A percentile compares a stretch with the other conserved stretches of the same genome.
Evolutionary conservation across 92 coral and sea anemone species (phyloP).

Genomic region (Paramuricea clavata): DNA sequence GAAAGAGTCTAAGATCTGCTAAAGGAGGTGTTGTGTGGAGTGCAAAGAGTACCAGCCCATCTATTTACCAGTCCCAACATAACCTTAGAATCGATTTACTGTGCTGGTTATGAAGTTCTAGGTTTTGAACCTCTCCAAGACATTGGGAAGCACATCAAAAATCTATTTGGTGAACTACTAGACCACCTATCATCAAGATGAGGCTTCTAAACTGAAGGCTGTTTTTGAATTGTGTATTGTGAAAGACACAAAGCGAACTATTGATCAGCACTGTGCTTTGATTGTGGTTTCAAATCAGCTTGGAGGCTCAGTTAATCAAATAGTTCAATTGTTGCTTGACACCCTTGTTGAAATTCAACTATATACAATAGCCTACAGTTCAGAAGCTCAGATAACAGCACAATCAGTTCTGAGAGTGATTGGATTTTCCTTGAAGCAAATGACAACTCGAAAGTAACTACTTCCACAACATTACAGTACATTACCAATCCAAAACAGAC

Average conservation of each 20-base stretch:
- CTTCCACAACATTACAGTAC: constrained; percentile 50
- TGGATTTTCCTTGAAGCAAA: constrained; percentile 37
- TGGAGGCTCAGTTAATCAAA: constrained; percentile 57
- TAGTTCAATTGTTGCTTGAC: constrained; percentile 61
- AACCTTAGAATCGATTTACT: constrained; percentile 12
- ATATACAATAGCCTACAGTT: constrained; percentile 55
- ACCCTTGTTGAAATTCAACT: constrained; percentile 72
- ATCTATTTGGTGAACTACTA: constrained; percentile 53
- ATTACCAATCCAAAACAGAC: constrained; percentile 43
- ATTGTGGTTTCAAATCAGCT: constrained; percentile 53
- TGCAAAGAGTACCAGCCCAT: constrained; percentile 18
- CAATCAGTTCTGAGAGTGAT: constrained; percentile 62
- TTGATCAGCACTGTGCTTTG: constrained; percentile 54
- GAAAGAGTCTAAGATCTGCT: constrained; percentile 15
- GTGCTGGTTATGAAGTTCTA: constrained; percentile 63
- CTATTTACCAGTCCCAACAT: not conserved
- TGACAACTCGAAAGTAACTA: constrained; percentile 59
- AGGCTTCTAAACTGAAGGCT: constrained; percentile 22
- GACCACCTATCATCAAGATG: constrained; percentile 57
- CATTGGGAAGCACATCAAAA: too few species aligned
- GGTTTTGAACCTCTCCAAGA: constrained; percentile 73
- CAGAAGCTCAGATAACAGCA: constrained; percentile 62
- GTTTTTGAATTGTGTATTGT: constrained; percentile 34
- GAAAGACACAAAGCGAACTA: constrained; percentile 60
- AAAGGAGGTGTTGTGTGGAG: not conserved